A percentile compares a stretch with the other conserved stretches of the same genome.
phyloP scores from a whole-genome alignment of 2,888 invertebrate species.

The Oscheius onirici region DNA sequence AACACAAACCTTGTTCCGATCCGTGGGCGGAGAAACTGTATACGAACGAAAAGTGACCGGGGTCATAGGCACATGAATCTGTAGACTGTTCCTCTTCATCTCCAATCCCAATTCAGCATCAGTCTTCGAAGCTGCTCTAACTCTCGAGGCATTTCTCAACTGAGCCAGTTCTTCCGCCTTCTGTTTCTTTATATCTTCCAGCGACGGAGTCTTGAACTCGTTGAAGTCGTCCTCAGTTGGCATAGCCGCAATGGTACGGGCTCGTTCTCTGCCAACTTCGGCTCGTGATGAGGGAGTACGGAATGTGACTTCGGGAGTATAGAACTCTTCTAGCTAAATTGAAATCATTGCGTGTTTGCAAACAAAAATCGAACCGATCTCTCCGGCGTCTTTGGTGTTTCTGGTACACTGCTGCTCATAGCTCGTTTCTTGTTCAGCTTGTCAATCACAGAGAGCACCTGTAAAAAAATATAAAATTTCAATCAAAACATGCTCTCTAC shows the following conservation, averaged over 20 bases:
- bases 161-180: conserved; percentile 51
- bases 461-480: too few relatives aligned
- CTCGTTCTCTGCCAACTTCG: not conserved
- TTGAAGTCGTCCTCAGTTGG: conserved; percentile 12
- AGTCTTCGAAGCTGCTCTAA: conserved; percentile 79
- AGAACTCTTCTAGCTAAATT: conserved; percentile 7
- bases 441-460: conserved; percentile 35
- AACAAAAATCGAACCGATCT: not conserved
- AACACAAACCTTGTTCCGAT: conserved; percentile 16
- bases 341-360: too few relatives aligned
- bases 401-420: not conserved
- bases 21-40: conserved; percentile 19
- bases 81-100: conserved; percentile 8
- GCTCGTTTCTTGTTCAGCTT: conserved; percentile 34
- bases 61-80: conserved; percentile 11
- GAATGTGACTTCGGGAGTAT: conserved; percentile 24
- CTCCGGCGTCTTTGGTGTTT: not conserved
- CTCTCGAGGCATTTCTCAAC: conserved; percentile 77
- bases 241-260: conserved; percentile 25
- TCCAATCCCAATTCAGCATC: conserved; percentile 78
- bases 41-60: conserved; percentile 12
- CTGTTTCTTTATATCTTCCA: conserved; percentile 22
- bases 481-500: too few relatives aligned
- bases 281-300: conserved; percentile 1
- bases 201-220: conserved; percentile 22